These are phyloP conservation scores for Cancer borealis DNA, from an alignment of 2,888 invertebrate species.

Conservation along the genomic window DNA sequence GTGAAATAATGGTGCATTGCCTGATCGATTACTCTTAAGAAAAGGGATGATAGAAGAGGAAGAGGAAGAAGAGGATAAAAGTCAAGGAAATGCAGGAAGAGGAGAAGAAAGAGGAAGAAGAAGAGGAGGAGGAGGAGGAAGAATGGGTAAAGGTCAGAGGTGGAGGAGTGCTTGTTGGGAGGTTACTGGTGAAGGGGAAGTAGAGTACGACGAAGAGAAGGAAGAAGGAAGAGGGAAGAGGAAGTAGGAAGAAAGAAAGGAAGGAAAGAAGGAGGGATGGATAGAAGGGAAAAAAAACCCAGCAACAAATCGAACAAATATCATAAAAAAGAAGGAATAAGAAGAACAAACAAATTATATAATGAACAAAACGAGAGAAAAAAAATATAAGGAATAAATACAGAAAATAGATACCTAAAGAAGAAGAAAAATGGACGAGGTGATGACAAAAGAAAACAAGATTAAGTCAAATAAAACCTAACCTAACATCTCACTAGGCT, in stretches of 20 bases:
- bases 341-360: too few relatives aligned
- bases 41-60: background rate
- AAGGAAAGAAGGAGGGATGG: background rate
- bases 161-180: slow-evolving; percentile 1
- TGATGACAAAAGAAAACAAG: background rate
- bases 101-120: background rate
- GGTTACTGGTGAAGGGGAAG: background rate
- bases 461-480: background rate
- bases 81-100: background rate
- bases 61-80: background rate
- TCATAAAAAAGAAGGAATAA: background rate
- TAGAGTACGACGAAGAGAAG: background rate
- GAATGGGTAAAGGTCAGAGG: background rate
- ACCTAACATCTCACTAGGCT: background rate
- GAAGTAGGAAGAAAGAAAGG: background rate
- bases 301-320: background rate
- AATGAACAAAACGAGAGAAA: background rate
- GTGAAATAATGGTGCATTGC: background rate
- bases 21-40: background rate
- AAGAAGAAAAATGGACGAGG: background rate
- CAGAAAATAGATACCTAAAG: background rate
- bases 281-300: background rate
- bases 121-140: background rate
- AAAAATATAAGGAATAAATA: background rate
- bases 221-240: too few relatives aligned